These are phyloP conservation scores for Parotocinclus haroldoi DNA, from an alignment of 2,797 vertebrate genomes.

Conservation along the genomic window DNA sequence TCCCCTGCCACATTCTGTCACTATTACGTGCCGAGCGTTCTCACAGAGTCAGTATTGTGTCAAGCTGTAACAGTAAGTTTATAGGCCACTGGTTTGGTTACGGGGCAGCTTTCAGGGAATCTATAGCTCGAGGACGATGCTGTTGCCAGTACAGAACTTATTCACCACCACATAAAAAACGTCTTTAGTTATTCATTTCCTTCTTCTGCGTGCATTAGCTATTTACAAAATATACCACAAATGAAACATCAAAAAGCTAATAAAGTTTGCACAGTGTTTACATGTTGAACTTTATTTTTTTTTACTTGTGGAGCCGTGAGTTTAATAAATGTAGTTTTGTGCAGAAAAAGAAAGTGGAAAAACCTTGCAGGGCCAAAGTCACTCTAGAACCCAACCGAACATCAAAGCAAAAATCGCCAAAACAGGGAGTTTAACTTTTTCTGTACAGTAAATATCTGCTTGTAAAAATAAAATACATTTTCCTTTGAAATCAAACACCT, in stretches of 20 bases:
- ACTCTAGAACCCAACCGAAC: too few species aligned
- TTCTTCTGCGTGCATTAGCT: slow-evolving; percentile 39
- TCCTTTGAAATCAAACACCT: slow-evolving; percentile 80
- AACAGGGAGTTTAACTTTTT: slow-evolving; percentile 28
- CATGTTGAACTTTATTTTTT: slow-evolving; percentile 63
- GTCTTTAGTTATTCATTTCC: neutral
- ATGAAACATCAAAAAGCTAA: slow-evolving; percentile 77
- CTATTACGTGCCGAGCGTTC: neutral
- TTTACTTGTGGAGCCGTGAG: slow-evolving; percentile 54
- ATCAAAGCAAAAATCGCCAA: neutral
- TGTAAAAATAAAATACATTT: slow-evolving; percentile 59
- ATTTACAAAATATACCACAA: slow-evolving; percentile 72
- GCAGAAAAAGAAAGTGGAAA: too few species aligned
- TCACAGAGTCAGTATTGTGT: neutral
- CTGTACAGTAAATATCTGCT: slow-evolving; percentile 60
- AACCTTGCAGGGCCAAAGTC: too few species aligned
- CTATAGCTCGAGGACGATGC: neutral
- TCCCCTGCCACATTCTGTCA: neutral
- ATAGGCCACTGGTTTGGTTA: slow-evolving; percentile 46
- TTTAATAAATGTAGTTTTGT: slow-evolving; percentile 12
- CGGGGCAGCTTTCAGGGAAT: slow-evolving; percentile 32
- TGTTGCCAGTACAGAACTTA: neutral
- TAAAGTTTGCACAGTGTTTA: slow-evolving; percentile 70
- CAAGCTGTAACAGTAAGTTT: slow-evolving; percentile 16
- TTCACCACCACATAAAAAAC: neutral